Evolutionary conservation across 2,113 vertebrate genomes (phyloP), one percentile per base, ranked within the genome.

Genomic region (Neolamprologus cancellatus): DNA sequence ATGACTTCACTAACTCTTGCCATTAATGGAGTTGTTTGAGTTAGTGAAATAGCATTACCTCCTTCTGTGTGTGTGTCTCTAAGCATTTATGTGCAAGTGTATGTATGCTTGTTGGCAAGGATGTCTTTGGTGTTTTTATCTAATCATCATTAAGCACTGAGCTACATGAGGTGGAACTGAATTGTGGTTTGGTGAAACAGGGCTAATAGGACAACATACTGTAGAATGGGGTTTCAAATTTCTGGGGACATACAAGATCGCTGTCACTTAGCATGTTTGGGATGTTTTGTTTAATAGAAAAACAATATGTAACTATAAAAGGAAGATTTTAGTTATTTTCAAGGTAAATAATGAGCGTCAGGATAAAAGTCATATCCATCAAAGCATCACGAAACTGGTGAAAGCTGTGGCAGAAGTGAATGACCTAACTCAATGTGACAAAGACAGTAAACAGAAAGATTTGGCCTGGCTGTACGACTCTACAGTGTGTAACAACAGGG

Each of bases 1-100:
- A 82, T 83, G 84, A 78, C 76, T 85, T 76, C 84, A 84, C 55
- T 89, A 61, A 76, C 81, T 82, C 81, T 82, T 74, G 83, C 85
- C 69, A 86, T 88, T 86, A 93, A 80, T 82, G n/a, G 66, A 86
- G 84, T 34, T 81, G 48, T 55, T 39, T 79, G 36, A 79, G 64
- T 84, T 90, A 82, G 83, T 90, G 55, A 87, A 90, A 82, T 88
- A 76, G 89, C 84, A 93, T 94, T 94, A 94, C 78, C 87, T 90
- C 80, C 15, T 48, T 12, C 23, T 74, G 34, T 7, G 8, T 85
- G 39, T 82, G 48, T 46, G n/a, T 32, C 48, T 83, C 32, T 84
- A 30, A 48, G 74, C 11, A 14, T 55, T 53, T 76, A 39, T 34
- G 25, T 32, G 30, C 71, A 53, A 41, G n/a, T 84, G 30, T 83